These are phyloP conservation scores for Cosmopolites sordidus DNA, from an alignment of 2,888 invertebrate species.

Conservation along the genomic window DNA sequence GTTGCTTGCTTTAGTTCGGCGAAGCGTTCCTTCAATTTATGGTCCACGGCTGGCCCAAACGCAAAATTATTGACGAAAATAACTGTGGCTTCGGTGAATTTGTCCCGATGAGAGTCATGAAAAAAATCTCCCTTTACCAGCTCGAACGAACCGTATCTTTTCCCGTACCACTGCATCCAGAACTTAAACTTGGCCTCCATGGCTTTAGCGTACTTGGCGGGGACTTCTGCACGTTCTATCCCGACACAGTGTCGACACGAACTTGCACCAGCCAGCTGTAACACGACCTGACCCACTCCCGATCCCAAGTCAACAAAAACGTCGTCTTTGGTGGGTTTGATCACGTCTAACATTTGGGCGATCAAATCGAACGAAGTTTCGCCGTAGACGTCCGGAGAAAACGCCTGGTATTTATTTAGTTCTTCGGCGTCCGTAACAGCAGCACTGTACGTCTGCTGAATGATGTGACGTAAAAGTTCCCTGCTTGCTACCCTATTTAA, in stretches of 20 bases:
- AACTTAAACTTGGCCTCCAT: constrained; percentile 26
- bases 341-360: constrained; percentile 22
- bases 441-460: constrained; percentile 26
- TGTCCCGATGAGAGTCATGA: constrained; percentile 21
- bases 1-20: constrained; percentile 28
- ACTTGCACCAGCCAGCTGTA: constrained; percentile 25
- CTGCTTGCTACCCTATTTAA: constrained; percentile 20
- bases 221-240: constrained; percentile 26
- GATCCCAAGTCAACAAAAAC: constrained; percentile 26
- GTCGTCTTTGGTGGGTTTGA: constrained; percentile 27
- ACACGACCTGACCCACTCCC: constrained; percentile 27
- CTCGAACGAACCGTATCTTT: constrained; percentile 18
- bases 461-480: constrained; percentile 23
- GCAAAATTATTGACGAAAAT: constrained; percentile 28
- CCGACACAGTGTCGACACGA: constrained; percentile 21
- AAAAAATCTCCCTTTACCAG: constrained; percentile 25
- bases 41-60: constrained; percentile 26
- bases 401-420: constrained; percentile 27
- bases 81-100: constrained; percentile 20
- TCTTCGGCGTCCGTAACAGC: constrained; percentile 25
- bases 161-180: constrained; percentile 29
- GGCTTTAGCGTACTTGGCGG: constrained; percentile 22
- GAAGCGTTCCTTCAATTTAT: constrained; percentile 24
- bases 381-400: constrained; percentile 29
- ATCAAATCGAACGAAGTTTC: constrained; percentile 28